phyloP scores from a whole-genome alignment of 2,113 vertebrate species.

The Athene cunicularia region DNA sequence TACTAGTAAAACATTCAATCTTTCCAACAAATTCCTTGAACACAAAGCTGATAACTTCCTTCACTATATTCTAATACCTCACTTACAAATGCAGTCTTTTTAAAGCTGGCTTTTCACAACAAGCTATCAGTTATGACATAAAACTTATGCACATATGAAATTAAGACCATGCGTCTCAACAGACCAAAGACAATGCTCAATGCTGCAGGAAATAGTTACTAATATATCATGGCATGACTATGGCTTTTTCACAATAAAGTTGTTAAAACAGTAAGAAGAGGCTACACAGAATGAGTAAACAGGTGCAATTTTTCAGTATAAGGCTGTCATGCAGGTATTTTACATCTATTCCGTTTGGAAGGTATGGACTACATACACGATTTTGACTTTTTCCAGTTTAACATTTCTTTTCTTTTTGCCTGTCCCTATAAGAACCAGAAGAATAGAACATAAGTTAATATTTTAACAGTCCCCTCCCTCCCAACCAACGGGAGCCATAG shows the following conservation, averaged over 20 bases:
- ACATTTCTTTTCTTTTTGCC: neutral
- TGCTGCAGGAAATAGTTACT: neutral
- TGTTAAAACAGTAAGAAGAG: neutral
- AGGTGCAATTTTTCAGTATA: neutral
- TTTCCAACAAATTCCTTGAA: neutral
- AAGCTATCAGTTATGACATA: neutral
- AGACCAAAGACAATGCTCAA: neutral
- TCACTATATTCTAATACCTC: neutral
- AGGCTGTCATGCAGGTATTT: neutral
- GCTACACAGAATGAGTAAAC: neutral
- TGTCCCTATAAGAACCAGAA: neutral
- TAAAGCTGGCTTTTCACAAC: neutral
- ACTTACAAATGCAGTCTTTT: neutral
- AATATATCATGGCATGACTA: rapidly evolving
- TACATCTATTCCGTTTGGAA: neutral
- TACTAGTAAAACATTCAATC: neutral
- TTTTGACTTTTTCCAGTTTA: neutral
- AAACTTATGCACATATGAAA: neutral
- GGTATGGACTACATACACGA: neutral
- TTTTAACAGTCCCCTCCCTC: neutral
- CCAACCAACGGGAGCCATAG: neutral
- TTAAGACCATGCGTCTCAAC: neutral
- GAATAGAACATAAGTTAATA: neutral
- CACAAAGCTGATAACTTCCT: neutral
- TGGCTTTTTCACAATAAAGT: neutral